A percentile compares a stretch with the other conserved stretches of the same genome.
phyloP scores from a whole-genome alignment of 2,113 vertebrate species.

The Antechinus flavipes region DNA sequence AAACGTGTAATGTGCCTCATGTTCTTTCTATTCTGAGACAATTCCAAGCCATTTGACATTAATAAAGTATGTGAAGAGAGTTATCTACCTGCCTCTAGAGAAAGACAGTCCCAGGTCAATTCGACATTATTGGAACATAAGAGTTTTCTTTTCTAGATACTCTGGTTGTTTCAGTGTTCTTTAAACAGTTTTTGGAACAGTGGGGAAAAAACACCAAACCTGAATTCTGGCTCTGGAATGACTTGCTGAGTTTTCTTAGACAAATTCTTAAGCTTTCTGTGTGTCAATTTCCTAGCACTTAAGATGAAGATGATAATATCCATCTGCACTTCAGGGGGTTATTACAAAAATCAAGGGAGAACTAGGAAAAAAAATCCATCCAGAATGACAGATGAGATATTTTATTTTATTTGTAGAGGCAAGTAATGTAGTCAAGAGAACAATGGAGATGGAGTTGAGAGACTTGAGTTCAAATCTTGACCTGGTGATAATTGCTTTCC shows the following conservation, averaged over 20 bases:
- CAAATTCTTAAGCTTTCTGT: not conserved
- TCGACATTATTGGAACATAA: not conserved
- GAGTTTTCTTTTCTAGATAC: not conserved
- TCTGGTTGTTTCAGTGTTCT: not conserved
- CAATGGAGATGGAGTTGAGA: not conserved
- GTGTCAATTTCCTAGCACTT: not conserved
- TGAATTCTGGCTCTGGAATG: not conserved
- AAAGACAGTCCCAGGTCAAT: too few relatives aligned
- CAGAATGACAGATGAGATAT: not conserved
- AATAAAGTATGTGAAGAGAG: not conserved
- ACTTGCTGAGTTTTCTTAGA: not conserved
- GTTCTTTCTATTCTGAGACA: not conserved
- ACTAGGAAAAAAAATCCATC: not conserved
- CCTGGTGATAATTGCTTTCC: too few relatives aligned
- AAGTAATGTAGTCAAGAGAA: not conserved
- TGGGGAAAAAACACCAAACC: not conserved
- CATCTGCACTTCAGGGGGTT: not conserved
- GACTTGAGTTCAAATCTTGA: not conserved
- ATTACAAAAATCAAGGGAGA: not conserved
- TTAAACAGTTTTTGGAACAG: not conserved
- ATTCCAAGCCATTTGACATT: not conserved
- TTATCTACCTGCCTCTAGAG: too few relatives aligned
- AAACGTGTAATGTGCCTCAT: not conserved
- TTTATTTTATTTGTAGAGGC: not conserved
- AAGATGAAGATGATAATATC: not conserved